Percentiles rank a stretch among this genome's conserved stretches.
Conservation (phyloP, 2,113 vertebrate genomes). For the Collichthys lucidus region DNA sequence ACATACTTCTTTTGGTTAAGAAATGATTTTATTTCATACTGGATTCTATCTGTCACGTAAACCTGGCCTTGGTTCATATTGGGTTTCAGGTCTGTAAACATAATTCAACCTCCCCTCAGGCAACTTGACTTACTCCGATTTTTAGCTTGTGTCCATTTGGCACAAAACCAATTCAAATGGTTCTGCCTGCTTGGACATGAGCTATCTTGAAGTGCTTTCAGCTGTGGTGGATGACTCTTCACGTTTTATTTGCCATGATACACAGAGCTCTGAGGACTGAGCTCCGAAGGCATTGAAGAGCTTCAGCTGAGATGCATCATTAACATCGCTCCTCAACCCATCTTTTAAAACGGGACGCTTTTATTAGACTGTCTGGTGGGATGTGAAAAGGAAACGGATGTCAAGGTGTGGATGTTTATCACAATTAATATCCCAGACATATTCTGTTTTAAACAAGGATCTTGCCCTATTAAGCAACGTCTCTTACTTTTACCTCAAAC, state of each 20-base stretch:
- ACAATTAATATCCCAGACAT: not conserved
- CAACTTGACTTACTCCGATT: conserved; percentile 22
- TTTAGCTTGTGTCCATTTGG: conserved; percentile 41
- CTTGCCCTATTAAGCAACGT: too few relatives aligned
- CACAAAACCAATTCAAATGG: conserved; percentile 47
- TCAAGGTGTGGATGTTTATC: not conserved
- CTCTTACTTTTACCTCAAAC: not conserved
- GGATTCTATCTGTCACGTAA: not conserved
- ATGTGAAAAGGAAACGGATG: not conserved
- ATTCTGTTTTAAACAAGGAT: not conserved
- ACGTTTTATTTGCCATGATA: conserved; percentile 24
- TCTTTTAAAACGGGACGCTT: conserved; percentile 2
- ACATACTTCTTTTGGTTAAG: too few relatives aligned
- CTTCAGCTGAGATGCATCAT: conserved; percentile 1
- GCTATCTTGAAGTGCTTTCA: conserved; percentile 19
- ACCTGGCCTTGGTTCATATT: conserved; percentile 10
- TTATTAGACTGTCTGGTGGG: not conserved
- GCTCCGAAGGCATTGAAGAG: not conserved
- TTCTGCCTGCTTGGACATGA: conserved; percentile 48
- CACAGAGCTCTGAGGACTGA: not conserved
- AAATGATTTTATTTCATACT: not conserved
- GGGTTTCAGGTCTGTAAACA: conserved; percentile 12
- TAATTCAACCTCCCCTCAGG: not conserved
- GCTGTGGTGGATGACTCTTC: conserved; percentile 40
- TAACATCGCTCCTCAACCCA: conserved; percentile 2